Percentiles rank a stretch among this genome's conserved stretches.
Evolutionary conservation across 2,888 invertebrate species (phyloP).

Genomic region (Clunio marinus): DNA sequence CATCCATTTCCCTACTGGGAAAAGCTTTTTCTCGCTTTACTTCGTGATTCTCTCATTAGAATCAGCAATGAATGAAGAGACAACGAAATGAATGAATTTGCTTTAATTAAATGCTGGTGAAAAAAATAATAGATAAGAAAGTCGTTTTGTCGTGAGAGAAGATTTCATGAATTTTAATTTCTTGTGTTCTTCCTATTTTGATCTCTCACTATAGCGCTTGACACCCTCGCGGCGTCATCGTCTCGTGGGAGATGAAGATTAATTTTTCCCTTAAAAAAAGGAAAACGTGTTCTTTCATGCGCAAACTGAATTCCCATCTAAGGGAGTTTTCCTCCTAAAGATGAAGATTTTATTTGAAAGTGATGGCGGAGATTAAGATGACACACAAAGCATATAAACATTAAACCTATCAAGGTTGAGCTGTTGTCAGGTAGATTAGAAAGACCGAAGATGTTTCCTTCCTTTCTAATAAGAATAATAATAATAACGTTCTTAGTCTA

Average conservation of each 20-base stretch:
- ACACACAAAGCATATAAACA: background rate
- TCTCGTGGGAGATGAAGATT: constrained; percentile 4
- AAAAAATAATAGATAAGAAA: background rate
- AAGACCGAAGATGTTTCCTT: no score
- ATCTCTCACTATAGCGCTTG: no score
- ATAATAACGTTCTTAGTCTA: no score
- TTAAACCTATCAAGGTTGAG: background rate
- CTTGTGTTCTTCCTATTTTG: background rate
- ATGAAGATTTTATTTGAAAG: background rate
- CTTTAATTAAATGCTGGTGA: constrained; percentile 31
- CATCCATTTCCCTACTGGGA: no score
- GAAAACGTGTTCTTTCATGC: background rate
- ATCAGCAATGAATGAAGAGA: background rate
- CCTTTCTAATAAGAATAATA: no score
- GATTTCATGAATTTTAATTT: constrained; percentile 35
- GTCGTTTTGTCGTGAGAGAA: background rate
- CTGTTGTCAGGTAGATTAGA: background rate
- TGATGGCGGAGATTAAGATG: background rate
- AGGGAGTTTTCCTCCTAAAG: background rate
- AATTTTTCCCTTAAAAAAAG: constrained; percentile 4
- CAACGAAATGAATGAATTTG: background rate
- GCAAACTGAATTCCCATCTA: background rate
- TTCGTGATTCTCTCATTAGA: background rate
- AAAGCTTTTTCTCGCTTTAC: no score
- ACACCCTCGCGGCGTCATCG: background rate